Percentiles rank a stretch among this genome's conserved stretches.
phyloP scores from a whole-genome alignment of 1,140 invertebrate genomes.

The Hyles euphorbiae region DNA sequence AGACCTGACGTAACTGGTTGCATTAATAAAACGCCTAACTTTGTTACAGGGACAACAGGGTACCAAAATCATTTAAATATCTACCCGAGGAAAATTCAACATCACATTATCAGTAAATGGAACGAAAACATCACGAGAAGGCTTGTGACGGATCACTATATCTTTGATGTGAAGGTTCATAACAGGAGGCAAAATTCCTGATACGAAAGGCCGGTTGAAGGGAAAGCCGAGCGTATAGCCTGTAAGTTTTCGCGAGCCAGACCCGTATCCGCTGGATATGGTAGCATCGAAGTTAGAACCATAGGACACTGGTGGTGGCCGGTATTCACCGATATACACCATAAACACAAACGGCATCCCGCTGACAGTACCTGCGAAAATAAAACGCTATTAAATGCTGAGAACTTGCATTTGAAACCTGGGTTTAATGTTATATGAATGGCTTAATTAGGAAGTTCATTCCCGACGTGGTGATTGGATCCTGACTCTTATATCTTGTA shows the following conservation, averaged over 20 bases:
- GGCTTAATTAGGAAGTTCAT: too few species aligned
- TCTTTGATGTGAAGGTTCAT: constrained; percentile 79
- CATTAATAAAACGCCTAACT: too few species aligned
- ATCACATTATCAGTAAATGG: constrained; percentile 2
- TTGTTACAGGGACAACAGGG: too few species aligned
- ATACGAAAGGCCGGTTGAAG: constrained; percentile 78
- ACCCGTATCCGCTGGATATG: constrained; percentile 47
- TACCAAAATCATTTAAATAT: too few species aligned
- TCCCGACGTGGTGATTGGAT: too few species aligned
- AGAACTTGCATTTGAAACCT: too few species aligned
- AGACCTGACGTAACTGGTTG: neutral
- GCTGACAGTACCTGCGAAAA: constrained; percentile 56
- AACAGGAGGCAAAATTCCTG: constrained; percentile 73
- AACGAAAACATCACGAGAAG: constrained; percentile 65
- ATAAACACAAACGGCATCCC: constrained; percentile 80
- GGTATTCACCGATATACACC: constrained; percentile 77
- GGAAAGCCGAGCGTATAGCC: constrained; percentile 78
- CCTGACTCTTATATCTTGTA: too few species aligned
- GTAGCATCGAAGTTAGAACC: constrained; percentile 35
- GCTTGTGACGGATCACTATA: constrained; percentile 79
- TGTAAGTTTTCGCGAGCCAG: constrained; percentile 59
- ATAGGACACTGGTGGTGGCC: constrained; percentile 29
- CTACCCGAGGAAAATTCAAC: too few species aligned
- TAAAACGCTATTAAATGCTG: neutral
- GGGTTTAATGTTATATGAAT: too few species aligned